phyloP scores from a whole-genome alignment of 2,113 vertebrate species.

The Rana temporaria region DNA sequence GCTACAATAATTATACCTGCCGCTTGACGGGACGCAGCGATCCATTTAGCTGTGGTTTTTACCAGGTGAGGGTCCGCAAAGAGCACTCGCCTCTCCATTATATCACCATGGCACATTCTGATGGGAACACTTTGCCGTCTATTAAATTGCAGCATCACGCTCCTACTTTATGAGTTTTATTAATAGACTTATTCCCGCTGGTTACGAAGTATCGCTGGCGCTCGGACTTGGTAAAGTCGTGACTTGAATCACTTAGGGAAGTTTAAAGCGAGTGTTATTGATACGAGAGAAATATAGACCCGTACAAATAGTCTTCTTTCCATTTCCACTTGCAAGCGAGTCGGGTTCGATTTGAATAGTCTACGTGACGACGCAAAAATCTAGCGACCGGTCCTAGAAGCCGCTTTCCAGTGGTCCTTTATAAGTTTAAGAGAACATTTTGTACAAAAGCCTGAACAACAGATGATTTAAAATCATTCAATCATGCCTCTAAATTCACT shows the following conservation, averaged over 20 bases:
- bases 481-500: no score
- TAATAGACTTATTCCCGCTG: background rate
- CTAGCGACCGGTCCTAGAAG: background rate
- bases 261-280: constrained; percentile 15
- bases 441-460: background rate
- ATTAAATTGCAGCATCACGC: background rate
- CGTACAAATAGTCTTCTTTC: background rate
- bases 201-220: background rate
- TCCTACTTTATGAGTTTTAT: background rate
- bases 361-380: constrained; percentile 6
- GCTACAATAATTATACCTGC: no score
- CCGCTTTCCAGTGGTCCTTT: no score
- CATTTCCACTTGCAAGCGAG: background rate
- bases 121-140: background rate
- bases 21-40: no score
- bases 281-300: background rate
- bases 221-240: background rate
- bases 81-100: background rate
- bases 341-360: background rate
- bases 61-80: background rate
- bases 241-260: constrained; percentile 6
- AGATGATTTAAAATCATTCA: no score
- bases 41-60: no score
- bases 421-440: background rate
- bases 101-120: background rate